Percentiles rank a stretch among this genome's conserved stretches.
These are phyloP conservation scores for Euphonia xanthogaster DNA, from an alignment of 2,797 vertebrate genomes.

Conservation along the genomic window DNA sequence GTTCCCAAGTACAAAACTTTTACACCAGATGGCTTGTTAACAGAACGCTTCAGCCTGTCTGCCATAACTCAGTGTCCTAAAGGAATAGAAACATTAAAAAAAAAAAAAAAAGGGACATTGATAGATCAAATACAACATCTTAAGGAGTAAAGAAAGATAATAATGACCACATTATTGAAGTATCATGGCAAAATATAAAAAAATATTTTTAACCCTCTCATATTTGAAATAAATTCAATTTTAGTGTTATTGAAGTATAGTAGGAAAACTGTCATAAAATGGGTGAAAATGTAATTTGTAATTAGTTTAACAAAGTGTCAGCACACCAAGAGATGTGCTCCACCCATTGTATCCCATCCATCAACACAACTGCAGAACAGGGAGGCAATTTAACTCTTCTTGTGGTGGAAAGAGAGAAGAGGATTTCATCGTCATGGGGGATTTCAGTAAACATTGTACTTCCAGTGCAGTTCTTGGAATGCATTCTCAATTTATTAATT, in stretches of 20 bases:
- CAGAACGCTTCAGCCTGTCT: neutral
- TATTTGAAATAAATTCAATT: neutral
- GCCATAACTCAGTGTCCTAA: neutral
- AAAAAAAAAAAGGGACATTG: neutral
- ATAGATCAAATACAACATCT: neutral
- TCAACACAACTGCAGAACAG: neutral
- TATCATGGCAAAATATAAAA: neutral
- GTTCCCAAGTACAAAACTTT: neutral
- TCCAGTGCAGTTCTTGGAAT: neutral
- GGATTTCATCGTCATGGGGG: neutral
- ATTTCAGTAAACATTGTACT: neutral
- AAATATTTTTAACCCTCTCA: neutral
- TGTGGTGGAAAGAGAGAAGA: neutral
- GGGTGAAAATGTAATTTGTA: neutral
- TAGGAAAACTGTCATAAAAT: neutral
- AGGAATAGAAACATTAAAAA: neutral
- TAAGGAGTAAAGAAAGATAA: neutral
- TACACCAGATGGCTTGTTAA: slow-evolving; percentile 6
- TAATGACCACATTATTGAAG: neutral
- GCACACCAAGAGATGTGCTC: neutral
- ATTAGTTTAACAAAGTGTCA: neutral
- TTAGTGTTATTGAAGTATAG: neutral
- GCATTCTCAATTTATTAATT: neutral
- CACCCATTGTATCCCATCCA: neutral
- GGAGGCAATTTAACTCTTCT: neutral